These are phyloP conservation scores for Hypena proboscidalis DNA, from an alignment of 2,888 invertebrate species.

Conservation along the genomic window DNA sequence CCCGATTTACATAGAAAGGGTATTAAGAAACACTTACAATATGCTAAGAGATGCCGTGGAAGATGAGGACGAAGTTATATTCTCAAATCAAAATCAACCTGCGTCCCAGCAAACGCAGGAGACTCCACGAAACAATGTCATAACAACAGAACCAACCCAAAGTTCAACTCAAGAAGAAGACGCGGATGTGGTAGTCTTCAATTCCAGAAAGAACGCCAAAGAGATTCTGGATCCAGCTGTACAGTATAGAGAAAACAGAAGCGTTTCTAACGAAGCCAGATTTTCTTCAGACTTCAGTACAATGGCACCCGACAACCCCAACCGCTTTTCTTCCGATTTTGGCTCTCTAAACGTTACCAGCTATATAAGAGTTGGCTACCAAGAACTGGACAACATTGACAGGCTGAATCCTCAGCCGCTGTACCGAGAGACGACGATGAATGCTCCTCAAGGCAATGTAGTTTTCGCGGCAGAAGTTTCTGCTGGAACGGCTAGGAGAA, in stretches of 20 bases:
- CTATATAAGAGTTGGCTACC: slow-evolving; percentile 65
- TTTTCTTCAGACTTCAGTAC: slow-evolving; percentile 69
- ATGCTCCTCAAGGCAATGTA: slow-evolving; percentile 65
- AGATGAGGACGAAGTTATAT: slow-evolving; percentile 86
- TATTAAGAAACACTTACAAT: slow-evolving; percentile 76
- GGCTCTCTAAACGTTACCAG: slow-evolving; percentile 57
- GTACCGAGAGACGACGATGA: slow-evolving; percentile 83
- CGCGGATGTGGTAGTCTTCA: slow-evolving; percentile 74
- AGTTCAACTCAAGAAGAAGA: slow-evolving; percentile 65
- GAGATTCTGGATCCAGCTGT: slow-evolving; percentile 72
- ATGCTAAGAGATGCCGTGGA: slow-evolving; percentile 75
- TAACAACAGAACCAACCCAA: slow-evolving; percentile 31
- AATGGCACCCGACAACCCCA: slow-evolving; percentile 50
- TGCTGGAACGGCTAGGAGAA: slow-evolving; percentile 72
- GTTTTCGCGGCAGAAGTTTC: slow-evolving; percentile 70
- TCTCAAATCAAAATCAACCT: slow-evolving; percentile 68
- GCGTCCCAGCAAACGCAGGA: slow-evolving; percentile 13
- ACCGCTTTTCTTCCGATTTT: slow-evolving; percentile 53
- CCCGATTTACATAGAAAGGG: slow-evolving; percentile 81
- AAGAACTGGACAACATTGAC: slow-evolving; percentile 75
- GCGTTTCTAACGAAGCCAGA: slow-evolving; percentile 46
- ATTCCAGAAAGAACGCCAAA: slow-evolving; percentile 67
- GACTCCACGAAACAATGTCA: slow-evolving; percentile 2
- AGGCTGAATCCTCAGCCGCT: slow-evolving; percentile 79
- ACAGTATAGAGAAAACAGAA: slow-evolving; percentile 58